These are phyloP conservation scores for Drosophila burlai DNA, from an alignment of 1,140 invertebrate genomes.

Conservation along the genomic window DNA sequence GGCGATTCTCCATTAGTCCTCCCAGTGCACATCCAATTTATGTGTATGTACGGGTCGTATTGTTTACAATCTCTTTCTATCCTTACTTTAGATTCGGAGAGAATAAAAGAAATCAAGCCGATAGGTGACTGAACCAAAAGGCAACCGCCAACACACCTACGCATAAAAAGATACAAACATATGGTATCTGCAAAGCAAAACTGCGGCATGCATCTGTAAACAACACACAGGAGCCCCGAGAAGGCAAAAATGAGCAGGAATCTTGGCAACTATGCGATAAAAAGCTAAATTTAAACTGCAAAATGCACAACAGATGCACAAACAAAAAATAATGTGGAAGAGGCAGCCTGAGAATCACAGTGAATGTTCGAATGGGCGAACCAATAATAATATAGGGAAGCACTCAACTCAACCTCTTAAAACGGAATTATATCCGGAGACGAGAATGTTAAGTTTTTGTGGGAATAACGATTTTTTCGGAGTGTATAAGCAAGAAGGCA, in stretches of 20 bases:
- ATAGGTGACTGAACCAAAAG: constrained; percentile 73
- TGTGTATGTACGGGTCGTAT: not conserved
- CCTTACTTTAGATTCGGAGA: constrained; percentile 20
- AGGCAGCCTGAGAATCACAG: not conserved
- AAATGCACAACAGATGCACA: constrained; percentile 42
- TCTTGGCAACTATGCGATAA: constrained; percentile 52
- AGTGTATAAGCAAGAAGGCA: too few species aligned
- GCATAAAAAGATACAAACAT: constrained; percentile 2
- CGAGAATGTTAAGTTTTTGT: too few species aligned
- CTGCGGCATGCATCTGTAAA: constrained; percentile 38
- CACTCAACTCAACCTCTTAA: not conserved
- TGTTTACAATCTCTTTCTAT: not conserved
- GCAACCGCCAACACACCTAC: constrained; percentile 21
- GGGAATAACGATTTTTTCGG: too few species aligned
- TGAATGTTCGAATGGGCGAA: too few species aligned
- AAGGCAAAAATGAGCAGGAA: constrained; percentile 19
- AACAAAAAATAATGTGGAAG: not conserved
- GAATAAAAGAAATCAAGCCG: constrained; percentile 62
- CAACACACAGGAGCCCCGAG: constrained; percentile 29
- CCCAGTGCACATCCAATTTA: not conserved
- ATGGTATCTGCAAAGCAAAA: constrained; percentile 6
- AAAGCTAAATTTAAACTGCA: constrained; percentile 68
- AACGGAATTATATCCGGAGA: not conserved
- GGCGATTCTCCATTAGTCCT: not conserved
- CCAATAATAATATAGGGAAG: not conserved